Evolutionary conservation across 2,888 invertebrate species (phyloP).

Genomic region (Bunonema sp.): DNA sequence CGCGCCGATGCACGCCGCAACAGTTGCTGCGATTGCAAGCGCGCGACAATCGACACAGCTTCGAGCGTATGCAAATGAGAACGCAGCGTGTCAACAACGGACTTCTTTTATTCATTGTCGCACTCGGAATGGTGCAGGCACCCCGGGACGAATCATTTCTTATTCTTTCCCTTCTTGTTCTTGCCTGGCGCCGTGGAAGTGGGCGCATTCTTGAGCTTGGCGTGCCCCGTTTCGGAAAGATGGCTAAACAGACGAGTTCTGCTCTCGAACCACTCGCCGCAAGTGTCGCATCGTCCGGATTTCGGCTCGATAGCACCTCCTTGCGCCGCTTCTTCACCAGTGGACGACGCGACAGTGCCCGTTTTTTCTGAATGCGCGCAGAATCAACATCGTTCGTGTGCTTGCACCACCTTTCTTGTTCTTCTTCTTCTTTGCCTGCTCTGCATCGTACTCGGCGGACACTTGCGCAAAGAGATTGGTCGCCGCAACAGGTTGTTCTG

Average conservation of each 20-base stretch:
- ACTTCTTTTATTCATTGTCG: too few species aligned
- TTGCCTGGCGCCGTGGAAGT: slow-evolving; percentile 3
- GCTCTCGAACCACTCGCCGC: slow-evolving; percentile 45
- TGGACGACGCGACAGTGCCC: background rate
- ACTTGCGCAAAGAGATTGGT: background rate
- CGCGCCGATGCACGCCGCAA: too few species aligned
- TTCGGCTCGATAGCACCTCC: slow-evolving; percentile 8
- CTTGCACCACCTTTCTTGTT: slow-evolving; percentile 2
- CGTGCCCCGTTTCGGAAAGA: slow-evolving; percentile 48
- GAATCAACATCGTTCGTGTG: background rate
- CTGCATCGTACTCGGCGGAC: background rate
- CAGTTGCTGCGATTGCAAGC: too few species aligned
- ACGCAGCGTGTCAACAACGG: too few species aligned
- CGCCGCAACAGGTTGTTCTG: background rate
- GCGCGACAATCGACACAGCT: too few species aligned
- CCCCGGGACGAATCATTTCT: too few species aligned
- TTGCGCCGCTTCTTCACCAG: background rate
- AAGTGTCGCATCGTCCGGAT: slow-evolving; percentile 42
- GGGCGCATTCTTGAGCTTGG: slow-evolving; percentile 23
- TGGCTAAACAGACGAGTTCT: slow-evolving; percentile 49
- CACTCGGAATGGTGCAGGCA: too few species aligned
- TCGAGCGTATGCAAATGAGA: too few species aligned
- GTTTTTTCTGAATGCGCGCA: slow-evolving; percentile 3
- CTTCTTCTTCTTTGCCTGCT: slow-evolving; percentile 6
- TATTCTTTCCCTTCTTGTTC: too few species aligned